Evolutionary conservation across 35 echinoderm and acorn worm genomes (phyloP).

Genomic region (Patiria miniata): DNA sequence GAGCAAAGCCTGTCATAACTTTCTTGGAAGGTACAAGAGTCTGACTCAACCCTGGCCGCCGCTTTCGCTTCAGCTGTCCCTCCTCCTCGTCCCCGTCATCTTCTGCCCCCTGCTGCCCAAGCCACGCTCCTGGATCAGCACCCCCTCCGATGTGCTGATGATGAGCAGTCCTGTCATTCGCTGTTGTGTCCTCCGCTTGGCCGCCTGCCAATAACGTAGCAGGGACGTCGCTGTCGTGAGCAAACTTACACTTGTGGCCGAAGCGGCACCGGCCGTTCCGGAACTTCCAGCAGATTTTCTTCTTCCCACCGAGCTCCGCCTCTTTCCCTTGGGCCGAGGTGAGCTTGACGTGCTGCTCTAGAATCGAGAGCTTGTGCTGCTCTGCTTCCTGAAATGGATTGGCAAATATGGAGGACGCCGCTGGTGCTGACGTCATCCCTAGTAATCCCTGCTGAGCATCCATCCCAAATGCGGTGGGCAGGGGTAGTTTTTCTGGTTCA

Average conservation of each 20-base stretch:
- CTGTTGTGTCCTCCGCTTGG: background rate
- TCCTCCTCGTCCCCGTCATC: slow-evolving; percentile 17
- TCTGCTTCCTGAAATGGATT: slow-evolving; percentile 61
- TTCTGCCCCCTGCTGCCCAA: background rate
- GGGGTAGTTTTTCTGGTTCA: background rate
- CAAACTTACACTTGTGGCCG: slow-evolving; percentile 60
- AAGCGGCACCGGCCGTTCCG: slow-evolving; percentile 46
- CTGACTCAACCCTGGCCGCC: slow-evolving; percentile 33
- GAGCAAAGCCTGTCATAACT: slow-evolving; percentile 26
- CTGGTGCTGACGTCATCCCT: background rate
- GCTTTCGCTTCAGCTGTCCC: slow-evolving; percentile 40
- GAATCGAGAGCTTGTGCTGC: slow-evolving; percentile 53
- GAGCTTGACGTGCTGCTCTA: slow-evolving; percentile 63
- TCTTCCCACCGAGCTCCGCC: slow-evolving; percentile 2
- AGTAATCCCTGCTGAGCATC: background rate
- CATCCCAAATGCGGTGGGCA: background rate
- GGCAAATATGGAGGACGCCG: slow-evolving; percentile 37
- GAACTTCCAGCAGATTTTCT: slow-evolving; percentile 58
- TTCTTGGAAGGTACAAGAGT: slow-evolving; percentile 42
- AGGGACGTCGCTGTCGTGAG: slow-evolving; percentile 13
- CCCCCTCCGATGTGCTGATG: background rate
- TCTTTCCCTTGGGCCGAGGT: slow-evolving; percentile 22
- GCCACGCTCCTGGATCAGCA: background rate
- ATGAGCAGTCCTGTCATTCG: background rate
- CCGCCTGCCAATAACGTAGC: background rate